Base-by-base conservation (phyloP, 2,113 vertebrate genomes). In the Melanostigma gelatinosum region DNA sequence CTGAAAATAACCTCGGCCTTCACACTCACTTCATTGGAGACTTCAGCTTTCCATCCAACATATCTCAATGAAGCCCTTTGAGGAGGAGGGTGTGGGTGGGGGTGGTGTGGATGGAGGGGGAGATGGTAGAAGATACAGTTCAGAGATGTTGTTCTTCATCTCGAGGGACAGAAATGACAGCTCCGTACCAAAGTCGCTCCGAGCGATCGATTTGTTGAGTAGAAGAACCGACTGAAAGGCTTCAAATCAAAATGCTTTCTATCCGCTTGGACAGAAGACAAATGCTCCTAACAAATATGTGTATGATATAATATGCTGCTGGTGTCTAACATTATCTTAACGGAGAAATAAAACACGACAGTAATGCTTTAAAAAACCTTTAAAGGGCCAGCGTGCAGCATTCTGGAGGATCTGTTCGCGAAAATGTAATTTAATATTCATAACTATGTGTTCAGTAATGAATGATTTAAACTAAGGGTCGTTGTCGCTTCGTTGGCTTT, bases 1-100 rank as follows among this genome's bases (percentile, higher is more conserved):
- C 87, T 87, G 87, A 88, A 88, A 89, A 86, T 89, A 22, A 91
- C 2, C 67, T 54, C 72, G 1, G 66, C 83, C 65, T 84, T 66
- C 64, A 48, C 24, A 4, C 32, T 76, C 20, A 8, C 72, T 66
- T 84, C 78, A 58, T 4, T 34, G 66, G 63, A 85, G 80, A 85
- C 79, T 27, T 46, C 16, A 48, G 70, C 71, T 66, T 4, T 80
- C 2, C 16, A 44, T 58, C 65, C 3, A 16, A 54, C n/a, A n/a
- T n/a, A 76, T 80, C 80, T 83, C 80, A 80, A 75, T 79, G 58
- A 83, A 74, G 36, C 34, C 15, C 52, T 18, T 44, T 4, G 22
- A 48, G 70, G 52, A 5, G 2, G 0, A 27, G 36, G 11, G 36
- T 44, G 63, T 48, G 55, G 40, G 73, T n/a, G 75, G 4, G 6